Conservation (phyloP, 2,888 invertebrate species). For the Barypeithes pellucidus region DNA sequence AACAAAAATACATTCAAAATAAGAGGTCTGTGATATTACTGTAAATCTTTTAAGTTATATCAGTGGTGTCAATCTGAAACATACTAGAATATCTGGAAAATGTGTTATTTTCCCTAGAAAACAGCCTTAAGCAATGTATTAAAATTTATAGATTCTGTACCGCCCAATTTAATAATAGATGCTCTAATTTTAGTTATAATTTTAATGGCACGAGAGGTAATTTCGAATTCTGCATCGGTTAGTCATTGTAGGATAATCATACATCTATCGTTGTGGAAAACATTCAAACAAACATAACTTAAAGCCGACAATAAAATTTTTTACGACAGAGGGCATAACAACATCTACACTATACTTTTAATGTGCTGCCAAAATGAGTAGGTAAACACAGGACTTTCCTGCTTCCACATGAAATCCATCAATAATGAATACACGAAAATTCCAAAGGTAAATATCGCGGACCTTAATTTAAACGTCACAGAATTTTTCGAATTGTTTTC, state of each 20-base stretch:
- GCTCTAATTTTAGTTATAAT: conserved; percentile 28
- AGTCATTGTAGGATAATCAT: not conserved
- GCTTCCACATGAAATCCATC: no score
- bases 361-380: no score
- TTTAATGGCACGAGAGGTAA: conserved; percentile 22
- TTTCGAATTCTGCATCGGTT: conserved; percentile 21
- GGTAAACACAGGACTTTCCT: no score
- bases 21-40: no score
- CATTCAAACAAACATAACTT: not conserved
- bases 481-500: no score
- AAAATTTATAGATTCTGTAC: conserved; percentile 22
- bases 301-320: not conserved
- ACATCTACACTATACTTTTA: no score
- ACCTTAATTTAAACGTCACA: no score
- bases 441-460: no score
- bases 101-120: not conserved
- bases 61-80: no score
- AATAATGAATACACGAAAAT: no score
- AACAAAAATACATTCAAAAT: no score
- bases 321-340: not conserved
- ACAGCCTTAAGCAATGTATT: conserved; percentile 11
- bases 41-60: no score
- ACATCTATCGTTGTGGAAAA: conserved; percentile 8
- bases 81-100: not conserved
- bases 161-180: conserved; percentile 28